Evolutionary conservation across 2,888 invertebrate species (phyloP).

Genomic region (Glyphotaelius pellucidus): DNA sequence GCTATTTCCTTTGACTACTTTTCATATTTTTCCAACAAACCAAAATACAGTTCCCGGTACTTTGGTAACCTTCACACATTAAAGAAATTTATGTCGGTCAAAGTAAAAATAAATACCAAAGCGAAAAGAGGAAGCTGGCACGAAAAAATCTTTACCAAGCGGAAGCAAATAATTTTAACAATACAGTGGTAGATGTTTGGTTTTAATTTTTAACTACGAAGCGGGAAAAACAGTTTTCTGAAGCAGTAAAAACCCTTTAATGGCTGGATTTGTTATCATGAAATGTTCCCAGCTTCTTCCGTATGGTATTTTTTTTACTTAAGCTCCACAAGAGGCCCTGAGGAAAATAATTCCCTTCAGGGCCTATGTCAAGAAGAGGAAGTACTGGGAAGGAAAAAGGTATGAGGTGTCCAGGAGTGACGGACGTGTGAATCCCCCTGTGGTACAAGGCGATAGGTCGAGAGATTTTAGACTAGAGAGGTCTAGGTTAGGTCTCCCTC

Average conservation of each 20-base stretch:
- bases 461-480: no score
- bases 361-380: no score
- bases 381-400: no score
- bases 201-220: background rate
- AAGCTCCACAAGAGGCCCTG: no score
- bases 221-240: background rate
- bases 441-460: no score
- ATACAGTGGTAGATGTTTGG: background rate
- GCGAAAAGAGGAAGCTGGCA: conserved; percentile 1
- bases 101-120: background rate
- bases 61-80: background rate
- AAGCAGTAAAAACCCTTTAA: background rate
- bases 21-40: background rate
- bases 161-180: background rate
- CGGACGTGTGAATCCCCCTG: no score
- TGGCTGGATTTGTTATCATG: background rate
- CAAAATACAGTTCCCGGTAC: background rate
- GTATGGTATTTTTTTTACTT: no score
- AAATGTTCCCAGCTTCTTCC: background rate
- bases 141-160: background rate
- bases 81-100: background rate
- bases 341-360: no score
- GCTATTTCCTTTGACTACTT: background rate
- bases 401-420: no score
- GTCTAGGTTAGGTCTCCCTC: no score